Percentiles rank a stretch among this genome's conserved stretches.
These are phyloP conservation scores for Mallateleia sp. DNA, from an alignment of 2,888 invertebrate genomes.

Conservation along the genomic window DNA sequence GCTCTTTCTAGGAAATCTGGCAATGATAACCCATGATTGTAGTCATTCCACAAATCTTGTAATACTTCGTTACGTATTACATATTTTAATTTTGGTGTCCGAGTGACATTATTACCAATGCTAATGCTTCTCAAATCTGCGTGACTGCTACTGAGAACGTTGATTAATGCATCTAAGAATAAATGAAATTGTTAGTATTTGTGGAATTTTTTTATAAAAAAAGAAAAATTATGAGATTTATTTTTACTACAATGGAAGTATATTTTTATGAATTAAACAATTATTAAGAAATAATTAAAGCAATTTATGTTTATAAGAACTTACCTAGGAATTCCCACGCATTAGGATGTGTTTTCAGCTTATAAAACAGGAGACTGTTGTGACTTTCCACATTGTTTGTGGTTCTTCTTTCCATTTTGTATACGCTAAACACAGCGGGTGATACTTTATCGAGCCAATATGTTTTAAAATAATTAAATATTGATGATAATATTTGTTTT, in stretches of 20 bases:
- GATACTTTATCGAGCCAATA: too few species aligned
- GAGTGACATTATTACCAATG: not conserved
- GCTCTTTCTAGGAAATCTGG: not conserved
- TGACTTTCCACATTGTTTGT: constrained; percentile 41
- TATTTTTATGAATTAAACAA: too few species aligned
- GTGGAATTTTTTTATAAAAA: too few species aligned
- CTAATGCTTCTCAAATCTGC: constrained; percentile 2
- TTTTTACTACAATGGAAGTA: too few species aligned
- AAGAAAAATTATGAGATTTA: too few species aligned
- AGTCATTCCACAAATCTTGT: constrained; percentile 4
- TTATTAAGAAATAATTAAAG: too few species aligned
- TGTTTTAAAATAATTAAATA: too few species aligned
- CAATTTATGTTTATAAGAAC: too few species aligned
- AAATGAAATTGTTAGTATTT: constrained; percentile 9
- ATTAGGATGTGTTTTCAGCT: constrained; percentile 14
- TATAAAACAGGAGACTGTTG: constrained; percentile 1
- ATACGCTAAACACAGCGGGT: too few species aligned
- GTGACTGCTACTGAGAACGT: not conserved
- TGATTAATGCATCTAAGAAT: not conserved
- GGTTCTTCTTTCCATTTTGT: too few species aligned
- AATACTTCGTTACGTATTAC: not conserved
- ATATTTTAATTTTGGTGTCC: not conserved
- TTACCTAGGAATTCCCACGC: constrained; percentile 47
- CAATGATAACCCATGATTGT: not conserved
- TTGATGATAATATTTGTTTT: too few species aligned